Percentiles rank a stretch among this genome's conserved stretches.
Evolutionary conservation across 2,113 vertebrate species (phyloP).

Genomic region (Plestiodon gilberti): DNA sequence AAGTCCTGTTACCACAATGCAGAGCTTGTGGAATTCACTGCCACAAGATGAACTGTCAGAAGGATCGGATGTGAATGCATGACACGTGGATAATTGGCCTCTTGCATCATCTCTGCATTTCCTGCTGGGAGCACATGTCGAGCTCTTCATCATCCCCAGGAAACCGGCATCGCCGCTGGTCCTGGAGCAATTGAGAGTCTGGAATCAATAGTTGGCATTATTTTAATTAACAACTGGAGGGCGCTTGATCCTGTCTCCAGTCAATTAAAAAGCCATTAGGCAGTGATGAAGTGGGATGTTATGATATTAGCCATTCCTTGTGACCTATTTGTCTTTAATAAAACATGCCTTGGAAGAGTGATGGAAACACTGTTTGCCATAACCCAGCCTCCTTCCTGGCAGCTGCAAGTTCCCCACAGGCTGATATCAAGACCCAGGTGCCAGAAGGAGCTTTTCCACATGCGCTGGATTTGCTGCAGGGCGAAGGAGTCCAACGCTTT

Average conservation of each 20-base stretch:
- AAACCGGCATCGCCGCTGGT: accelerated
- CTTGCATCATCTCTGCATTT: accelerated
- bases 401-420: background rate
- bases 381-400: background rate
- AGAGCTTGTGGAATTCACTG: background rate
- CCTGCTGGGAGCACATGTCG: accelerated
- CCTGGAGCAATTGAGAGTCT: background rate
- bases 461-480: background rate
- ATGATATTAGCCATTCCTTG: background rate
- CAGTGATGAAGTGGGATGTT: background rate
- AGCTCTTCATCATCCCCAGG: accelerated
- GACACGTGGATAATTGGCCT: accelerated
- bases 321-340: constrained; percentile 1
- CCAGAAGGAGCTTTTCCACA: background rate
- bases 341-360: background rate
- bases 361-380: background rate
- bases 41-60: background rate
- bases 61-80: background rate
- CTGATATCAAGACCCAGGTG: background rate
- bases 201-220: constrained; percentile 5
- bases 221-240: constrained; percentile 20
- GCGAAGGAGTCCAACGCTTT: background rate
- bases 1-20: background rate
- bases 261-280: constrained; percentile 27
- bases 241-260: constrained; percentile 2